phyloP scores from a whole-genome alignment of 2,888 invertebrate species.

The Rhyacophila evoluta region DNA sequence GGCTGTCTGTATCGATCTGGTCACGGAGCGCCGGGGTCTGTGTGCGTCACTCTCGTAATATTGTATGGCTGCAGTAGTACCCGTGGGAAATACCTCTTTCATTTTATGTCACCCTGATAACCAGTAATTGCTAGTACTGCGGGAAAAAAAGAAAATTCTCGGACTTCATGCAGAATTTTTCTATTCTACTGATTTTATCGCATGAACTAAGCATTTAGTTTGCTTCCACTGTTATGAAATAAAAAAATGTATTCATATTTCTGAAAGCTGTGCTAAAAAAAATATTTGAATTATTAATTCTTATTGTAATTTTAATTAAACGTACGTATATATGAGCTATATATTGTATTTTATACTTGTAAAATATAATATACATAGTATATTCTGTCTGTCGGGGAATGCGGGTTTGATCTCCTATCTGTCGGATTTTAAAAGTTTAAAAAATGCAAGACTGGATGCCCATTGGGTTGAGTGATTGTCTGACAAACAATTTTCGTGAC shows the following conservation, averaged over 20 bases:
- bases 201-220: background rate
- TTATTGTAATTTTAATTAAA: too few relatives aligned
- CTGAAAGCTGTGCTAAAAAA: too few relatives aligned
- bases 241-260: background rate
- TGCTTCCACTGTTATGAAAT: background rate
- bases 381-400: too few relatives aligned
- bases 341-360: too few relatives aligned
- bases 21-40: constrained; percentile 2
- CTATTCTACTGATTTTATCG: background rate
- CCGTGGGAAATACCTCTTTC: constrained; percentile 13
- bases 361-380: too few relatives aligned
- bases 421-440: too few relatives aligned
- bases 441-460: too few relatives aligned
- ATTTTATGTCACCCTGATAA: background rate
- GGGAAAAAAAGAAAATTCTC: background rate
- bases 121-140: background rate
- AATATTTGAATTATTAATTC: too few relatives aligned
- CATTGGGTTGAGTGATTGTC: too few relatives aligned
- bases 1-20: constrained; percentile 4
- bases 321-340: too few relatives aligned
- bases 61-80: background rate
- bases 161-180: background rate
- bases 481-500: too few relatives aligned
- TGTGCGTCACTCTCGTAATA: background rate
- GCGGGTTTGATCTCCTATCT: too few relatives aligned